Conservation (phyloP, 2,113 vertebrate species). For the Syngnathus scovelli region DNA sequence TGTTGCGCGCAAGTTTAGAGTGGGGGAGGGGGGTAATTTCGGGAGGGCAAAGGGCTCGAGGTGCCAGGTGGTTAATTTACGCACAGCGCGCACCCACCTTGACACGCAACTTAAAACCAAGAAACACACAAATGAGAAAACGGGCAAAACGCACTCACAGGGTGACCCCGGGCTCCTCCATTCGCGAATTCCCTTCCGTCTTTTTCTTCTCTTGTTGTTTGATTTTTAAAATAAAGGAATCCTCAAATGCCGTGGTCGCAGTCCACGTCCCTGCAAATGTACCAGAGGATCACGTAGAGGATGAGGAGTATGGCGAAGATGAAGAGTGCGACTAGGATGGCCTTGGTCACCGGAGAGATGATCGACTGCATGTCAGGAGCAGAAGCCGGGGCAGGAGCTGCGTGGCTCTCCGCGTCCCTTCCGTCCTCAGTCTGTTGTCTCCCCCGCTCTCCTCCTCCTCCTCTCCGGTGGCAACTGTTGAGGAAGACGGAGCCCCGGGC, state of each 20-base stretch:
- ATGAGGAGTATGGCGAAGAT: constrained; percentile 97
- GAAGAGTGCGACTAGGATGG: constrained; percentile 91
- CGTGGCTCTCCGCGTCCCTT: constrained; percentile 53
- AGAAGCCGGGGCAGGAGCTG: constrained; percentile 60
- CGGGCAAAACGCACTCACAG: constrained; percentile 56
- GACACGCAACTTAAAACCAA: constrained; percentile 7
- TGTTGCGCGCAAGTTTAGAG: constrained; percentile 20
- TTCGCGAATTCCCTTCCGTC: constrained; percentile 20
- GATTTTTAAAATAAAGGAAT: constrained; percentile 27
- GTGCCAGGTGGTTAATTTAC: constrained; percentile 24
- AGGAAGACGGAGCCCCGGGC: constrained; percentile 54
- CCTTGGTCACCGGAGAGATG: constrained; percentile 94
- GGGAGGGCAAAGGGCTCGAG: neutral
- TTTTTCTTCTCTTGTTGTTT: constrained; percentile 8
- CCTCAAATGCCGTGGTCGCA: constrained; percentile 94
- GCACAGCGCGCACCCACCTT: constrained; percentile 18
- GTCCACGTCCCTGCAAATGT: constrained; percentile 97
- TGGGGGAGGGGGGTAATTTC: neutral
- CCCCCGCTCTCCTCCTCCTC: constrained; percentile 43
- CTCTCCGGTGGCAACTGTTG: constrained; percentile 66
- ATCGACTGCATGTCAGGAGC: constrained; percentile 91
- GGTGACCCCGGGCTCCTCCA: constrained; percentile 62
- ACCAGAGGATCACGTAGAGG: constrained; percentile 97
- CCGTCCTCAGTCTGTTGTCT: constrained; percentile 57
- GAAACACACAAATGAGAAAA: neutral